These are phyloP conservation scores for Drosophila suboccidentalis DNA, from an alignment of 2,888 invertebrate species.

Conservation along the genomic window DNA sequence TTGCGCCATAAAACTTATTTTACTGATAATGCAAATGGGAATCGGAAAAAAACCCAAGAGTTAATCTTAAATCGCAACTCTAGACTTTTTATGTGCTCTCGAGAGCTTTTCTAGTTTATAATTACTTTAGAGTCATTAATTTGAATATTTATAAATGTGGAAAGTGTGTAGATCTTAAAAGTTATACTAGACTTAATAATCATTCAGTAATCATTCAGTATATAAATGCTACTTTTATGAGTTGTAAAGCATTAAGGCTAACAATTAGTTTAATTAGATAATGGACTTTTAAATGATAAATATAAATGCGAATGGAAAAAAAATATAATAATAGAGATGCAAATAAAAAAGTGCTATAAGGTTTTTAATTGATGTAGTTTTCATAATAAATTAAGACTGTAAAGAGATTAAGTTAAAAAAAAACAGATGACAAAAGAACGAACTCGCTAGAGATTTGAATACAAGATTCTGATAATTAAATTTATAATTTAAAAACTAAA, in stretches of 20 bases:
- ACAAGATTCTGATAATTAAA: no score
- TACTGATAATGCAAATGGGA: conserved; percentile 13
- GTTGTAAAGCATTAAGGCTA: not conserved
- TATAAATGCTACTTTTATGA: not conserved
- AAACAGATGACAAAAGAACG: no score
- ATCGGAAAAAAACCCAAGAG: conserved; percentile 21
- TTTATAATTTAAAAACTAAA: not conserved
- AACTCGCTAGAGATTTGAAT: no score
- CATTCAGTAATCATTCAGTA: not conserved
- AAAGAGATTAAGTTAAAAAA: no score
- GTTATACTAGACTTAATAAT: not conserved
- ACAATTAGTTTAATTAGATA: not conserved
- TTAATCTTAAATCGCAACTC: not conserved
- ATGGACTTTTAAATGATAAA: not conserved
- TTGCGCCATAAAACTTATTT: conserved; percentile 1
- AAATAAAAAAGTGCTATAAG: not conserved
- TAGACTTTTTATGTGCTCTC: not conserved
- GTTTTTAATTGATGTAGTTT: not conserved
- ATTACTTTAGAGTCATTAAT: not conserved
- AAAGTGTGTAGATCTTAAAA: not conserved
- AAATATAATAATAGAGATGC: not conserved
- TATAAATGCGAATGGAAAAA: not conserved
- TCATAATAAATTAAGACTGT: no score
- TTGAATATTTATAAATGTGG: not conserved
- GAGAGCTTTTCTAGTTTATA: not conserved